These are phyloP conservation scores for Cossypha dichroa DNA, from an alignment of 2,797 vertebrate genomes.

Conservation along the genomic window DNA sequence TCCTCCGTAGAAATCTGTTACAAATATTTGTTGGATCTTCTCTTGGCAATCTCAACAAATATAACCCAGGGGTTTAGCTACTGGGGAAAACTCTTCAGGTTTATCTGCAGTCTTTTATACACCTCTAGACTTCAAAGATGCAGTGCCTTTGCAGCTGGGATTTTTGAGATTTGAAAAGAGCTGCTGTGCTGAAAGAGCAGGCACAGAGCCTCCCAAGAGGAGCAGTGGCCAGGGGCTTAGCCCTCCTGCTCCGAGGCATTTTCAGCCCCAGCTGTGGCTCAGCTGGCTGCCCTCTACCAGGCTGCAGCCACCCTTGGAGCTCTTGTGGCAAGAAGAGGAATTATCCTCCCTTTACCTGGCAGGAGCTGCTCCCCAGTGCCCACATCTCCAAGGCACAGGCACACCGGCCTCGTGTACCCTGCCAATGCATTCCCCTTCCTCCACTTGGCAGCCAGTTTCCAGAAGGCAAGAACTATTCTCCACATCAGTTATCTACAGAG, in stretches of 20 bases:
- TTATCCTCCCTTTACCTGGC: background rate
- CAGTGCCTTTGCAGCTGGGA: background rate
- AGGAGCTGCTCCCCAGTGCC: background rate
- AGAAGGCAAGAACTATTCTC: background rate
- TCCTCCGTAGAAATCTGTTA: background rate
- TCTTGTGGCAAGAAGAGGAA: background rate
- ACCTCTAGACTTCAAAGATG: background rate
- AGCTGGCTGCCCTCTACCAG: background rate
- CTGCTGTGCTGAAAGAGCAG: background rate
- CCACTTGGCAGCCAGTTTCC: background rate
- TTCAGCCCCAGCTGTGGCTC: background rate
- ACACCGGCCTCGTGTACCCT: fast-evolving
- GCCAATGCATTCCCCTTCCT: background rate
- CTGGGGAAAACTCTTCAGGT: background rate
- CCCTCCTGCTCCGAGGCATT: background rate
- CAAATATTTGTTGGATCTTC: background rate
- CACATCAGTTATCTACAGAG: slow-evolving; percentile 6
- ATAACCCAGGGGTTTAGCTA: background rate
- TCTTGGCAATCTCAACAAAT: background rate
- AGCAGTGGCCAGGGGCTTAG: background rate
- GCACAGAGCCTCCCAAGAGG: background rate
- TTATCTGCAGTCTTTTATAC: background rate
- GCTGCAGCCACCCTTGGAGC: background rate
- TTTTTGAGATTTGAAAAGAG: background rate
- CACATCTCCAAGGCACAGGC: background rate